Percentiles rank a stretch among this genome's conserved stretches.
These are phyloP conservation scores for Lampris incognitus DNA, from an alignment of 2,113 vertebrate species.

Conservation along the genomic window DNA sequence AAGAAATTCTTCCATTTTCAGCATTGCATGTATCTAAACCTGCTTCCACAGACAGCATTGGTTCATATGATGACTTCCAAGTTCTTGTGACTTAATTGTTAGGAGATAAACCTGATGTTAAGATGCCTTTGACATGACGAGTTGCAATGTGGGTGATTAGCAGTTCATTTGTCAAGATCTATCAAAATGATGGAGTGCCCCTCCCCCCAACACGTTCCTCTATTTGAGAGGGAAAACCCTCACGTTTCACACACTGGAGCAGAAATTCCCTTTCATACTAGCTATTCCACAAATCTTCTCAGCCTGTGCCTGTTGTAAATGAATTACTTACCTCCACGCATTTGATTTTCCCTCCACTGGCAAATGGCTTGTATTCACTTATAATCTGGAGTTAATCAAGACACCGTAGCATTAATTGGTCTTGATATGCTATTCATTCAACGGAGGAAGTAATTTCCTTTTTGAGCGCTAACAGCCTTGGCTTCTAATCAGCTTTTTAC, in stretches of 20 bases:
- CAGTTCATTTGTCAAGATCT: too few species aligned
- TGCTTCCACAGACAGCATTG: too few species aligned
- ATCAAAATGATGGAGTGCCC: too few species aligned
- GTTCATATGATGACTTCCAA: background rate
- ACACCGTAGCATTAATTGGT: constrained; percentile 69
- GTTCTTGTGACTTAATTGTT: background rate
- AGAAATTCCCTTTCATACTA: background rate
- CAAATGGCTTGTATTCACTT: constrained; percentile 25
- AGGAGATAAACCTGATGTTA: background rate
- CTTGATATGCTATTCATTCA: constrained; percentile 71
- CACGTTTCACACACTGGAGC: too few species aligned
- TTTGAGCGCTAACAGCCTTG: constrained; percentile 62
- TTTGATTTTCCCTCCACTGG: constrained; percentile 12
- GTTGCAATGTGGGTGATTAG: too few species aligned
- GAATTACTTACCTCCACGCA: background rate
- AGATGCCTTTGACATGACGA: background rate
- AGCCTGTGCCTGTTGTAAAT: background rate
- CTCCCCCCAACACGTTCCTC: too few species aligned
- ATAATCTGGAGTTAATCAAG: constrained; percentile 67
- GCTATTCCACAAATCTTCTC: constrained; percentile 16
- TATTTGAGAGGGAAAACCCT: too few species aligned
- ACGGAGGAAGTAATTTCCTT: constrained; percentile 68
- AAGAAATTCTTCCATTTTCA: constrained; percentile 20
- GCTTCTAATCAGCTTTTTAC: constrained; percentile 63
- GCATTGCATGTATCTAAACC: background rate